Evolutionary conservation across 2,797 vertebrate genomes (phyloP).

Genomic region (Chloroceryle inda): DNA sequence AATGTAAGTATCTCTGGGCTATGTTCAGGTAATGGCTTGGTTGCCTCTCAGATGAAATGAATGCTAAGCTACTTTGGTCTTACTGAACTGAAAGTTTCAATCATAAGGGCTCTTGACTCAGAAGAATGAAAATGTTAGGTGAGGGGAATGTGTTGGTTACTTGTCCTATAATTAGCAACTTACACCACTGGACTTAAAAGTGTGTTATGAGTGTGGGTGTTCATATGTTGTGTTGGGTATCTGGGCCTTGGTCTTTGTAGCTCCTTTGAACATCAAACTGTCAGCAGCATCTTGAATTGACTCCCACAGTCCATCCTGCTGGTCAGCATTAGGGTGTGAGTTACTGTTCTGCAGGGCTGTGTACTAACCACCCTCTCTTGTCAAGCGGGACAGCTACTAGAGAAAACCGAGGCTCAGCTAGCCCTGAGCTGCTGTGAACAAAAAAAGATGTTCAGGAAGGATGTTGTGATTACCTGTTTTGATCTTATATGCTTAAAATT

Average conservation of each 20-base stretch:
- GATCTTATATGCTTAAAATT: background rate
- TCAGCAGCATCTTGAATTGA: background rate
- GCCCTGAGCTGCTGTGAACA: background rate
- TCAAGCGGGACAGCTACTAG: background rate
- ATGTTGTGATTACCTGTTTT: background rate
- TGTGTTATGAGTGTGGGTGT: accelerated
- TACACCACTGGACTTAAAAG: accelerated
- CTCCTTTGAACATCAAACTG: background rate
- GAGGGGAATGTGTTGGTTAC: background rate
- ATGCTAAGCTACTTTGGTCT: background rate
- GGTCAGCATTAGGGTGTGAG: accelerated
- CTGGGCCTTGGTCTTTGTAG: background rate
- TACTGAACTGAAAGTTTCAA: background rate
- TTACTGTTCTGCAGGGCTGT: accelerated
- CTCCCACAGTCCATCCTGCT: background rate
- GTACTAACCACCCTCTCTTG: accelerated
- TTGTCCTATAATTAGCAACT: background rate
- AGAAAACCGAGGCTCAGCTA: background rate
- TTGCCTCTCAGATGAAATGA: background rate
- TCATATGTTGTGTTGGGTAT: background rate
- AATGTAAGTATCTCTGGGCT: background rate
- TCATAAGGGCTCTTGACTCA: background rate
- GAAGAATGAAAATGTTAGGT: background rate
- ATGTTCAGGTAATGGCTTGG: background rate
- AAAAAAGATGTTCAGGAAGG: background rate